Conservation (phyloP, 2,113 vertebrate genomes). For the Uropsilus gracilis region DNA sequence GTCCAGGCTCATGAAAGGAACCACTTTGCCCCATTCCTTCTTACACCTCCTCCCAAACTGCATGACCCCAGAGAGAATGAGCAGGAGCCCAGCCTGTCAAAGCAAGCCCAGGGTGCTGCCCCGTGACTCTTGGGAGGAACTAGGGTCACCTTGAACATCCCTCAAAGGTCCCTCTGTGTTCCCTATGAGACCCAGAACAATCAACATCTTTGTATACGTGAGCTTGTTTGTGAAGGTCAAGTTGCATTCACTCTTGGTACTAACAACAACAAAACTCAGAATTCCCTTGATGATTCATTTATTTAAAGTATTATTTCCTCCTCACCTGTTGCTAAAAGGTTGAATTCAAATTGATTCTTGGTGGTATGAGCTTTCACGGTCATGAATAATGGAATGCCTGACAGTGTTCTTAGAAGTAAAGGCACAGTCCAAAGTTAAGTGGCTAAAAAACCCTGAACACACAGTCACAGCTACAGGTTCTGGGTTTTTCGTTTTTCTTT, state of each 20-base stretch:
- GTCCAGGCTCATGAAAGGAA: neutral
- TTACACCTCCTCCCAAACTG: neutral
- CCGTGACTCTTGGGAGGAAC: neutral
- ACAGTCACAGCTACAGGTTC: neutral
- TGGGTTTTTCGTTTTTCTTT: too few species aligned
- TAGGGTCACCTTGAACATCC: neutral
- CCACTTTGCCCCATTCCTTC: neutral
- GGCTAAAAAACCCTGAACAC: neutral
- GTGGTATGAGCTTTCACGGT: neutral
- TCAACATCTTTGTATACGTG: neutral
- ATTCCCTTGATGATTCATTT: neutral
- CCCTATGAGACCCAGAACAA: neutral
- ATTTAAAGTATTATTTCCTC: neutral
- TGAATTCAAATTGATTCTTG: slow-evolving; percentile 4
- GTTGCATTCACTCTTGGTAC: neutral
- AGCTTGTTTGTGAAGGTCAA: neutral
- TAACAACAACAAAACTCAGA: neutral
- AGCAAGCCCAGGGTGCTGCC: neutral
- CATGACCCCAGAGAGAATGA: neutral
- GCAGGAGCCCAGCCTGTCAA: neutral
- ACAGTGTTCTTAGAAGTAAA: neutral
- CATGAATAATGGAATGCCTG: neutral
- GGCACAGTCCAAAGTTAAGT: neutral
- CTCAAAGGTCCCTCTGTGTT: neutral
- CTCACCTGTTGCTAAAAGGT: neutral